Conservation (phyloP, 64 coral and sea anemone species). For the Anthopleura sola region DNA sequence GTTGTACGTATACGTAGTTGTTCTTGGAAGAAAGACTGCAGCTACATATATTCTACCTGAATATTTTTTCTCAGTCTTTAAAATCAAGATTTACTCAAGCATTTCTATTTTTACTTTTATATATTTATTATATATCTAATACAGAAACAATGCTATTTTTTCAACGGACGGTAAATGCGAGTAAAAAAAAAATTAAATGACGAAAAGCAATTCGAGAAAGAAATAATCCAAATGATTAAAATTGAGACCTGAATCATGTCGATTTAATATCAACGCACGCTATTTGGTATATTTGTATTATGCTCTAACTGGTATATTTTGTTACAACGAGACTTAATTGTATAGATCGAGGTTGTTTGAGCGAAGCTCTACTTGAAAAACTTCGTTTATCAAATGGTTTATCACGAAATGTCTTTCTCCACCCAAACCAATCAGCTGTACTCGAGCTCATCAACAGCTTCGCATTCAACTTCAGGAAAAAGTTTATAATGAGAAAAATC, state of each 20-base stretch:
- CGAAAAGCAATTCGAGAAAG: too few relatives aligned
- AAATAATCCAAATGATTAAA: too few relatives aligned
- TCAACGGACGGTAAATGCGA: too few relatives aligned
- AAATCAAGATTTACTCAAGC: background rate
- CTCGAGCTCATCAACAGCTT: background rate
- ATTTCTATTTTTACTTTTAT: too few relatives aligned
- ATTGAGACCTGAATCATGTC: too few relatives aligned
- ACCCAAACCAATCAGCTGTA: background rate
- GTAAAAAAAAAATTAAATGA: too few relatives aligned
- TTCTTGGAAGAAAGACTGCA: background rate
- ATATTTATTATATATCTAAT: too few relatives aligned
- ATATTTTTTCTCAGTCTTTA: background rate
- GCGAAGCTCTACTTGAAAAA: background rate
- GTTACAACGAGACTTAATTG: too few relatives aligned
- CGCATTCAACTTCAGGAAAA: background rate
- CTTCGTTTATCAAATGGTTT: background rate
- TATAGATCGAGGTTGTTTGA: background rate
- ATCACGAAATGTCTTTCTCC: background rate
- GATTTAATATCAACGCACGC: too few relatives aligned
- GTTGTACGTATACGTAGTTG: background rate
- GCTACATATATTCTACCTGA: too few relatives aligned
- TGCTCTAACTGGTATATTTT: background rate
- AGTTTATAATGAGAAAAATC: background rate
- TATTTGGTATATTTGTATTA: too few relatives aligned
- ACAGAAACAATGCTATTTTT: too few relatives aligned